These are phyloP conservation scores for Drosophila ogumai DNA, from an alignment of 1,140 invertebrate species.

Conservation along the genomic window DNA sequence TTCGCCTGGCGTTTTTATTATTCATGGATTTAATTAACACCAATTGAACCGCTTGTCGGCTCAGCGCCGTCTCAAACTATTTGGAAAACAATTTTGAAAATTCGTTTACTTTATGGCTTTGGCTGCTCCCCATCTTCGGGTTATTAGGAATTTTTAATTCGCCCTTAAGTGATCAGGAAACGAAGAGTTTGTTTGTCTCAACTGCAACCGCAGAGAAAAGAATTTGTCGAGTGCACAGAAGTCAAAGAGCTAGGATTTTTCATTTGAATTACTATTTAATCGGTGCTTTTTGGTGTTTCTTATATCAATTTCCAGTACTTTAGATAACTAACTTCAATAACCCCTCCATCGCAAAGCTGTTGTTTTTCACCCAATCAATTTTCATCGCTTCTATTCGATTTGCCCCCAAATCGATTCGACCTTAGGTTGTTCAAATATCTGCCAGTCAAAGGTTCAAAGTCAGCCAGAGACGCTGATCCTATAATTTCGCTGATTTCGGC, in stretches of 20 bases:
- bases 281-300: too few species aligned
- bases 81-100: constrained; percentile 68
- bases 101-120: constrained; percentile 71
- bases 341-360: not conserved
- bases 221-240: not conserved
- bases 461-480: constrained; percentile 16
- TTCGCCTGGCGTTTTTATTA: constrained; percentile 74
- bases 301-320: constrained; percentile 9
- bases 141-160: constrained; percentile 65
- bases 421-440: constrained; percentile 39
- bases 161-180: constrained; percentile 63
- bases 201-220: not conserved
- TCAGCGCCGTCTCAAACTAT: constrained; percentile 53
- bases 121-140: constrained; percentile 14
- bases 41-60: constrained; percentile 84
- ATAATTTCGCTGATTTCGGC: constrained; percentile 44
- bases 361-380: constrained; percentile 41
- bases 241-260: not conserved
- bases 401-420: constrained; percentile 42
- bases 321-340: not conserved
- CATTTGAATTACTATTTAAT: not conserved
- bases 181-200: not conserved
- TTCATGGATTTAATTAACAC: constrained; percentile 85
- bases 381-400: constrained; percentile 31
- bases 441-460: constrained; percentile 51